Evolutionary conservation across 1,140 invertebrate species (phyloP).

Genomic region (Panagrolaimus sp.): DNA sequence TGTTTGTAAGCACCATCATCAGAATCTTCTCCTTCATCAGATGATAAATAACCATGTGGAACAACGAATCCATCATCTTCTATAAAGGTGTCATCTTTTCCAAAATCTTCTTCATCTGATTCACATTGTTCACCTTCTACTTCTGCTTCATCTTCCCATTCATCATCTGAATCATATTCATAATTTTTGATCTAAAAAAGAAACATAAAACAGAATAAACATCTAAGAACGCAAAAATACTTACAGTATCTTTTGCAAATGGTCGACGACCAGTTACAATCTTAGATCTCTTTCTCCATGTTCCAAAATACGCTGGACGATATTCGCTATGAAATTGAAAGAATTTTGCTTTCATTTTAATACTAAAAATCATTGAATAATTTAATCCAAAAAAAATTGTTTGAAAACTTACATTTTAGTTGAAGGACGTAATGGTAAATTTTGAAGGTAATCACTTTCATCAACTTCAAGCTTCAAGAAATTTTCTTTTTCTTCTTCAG

Average conservation of each 20-base stretch:
- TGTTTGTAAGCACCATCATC: constrained; percentile 61
- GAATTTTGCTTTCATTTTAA: constrained; percentile 68
- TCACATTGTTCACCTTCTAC: constrained; percentile 66
- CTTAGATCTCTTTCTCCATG: constrained; percentile 77
- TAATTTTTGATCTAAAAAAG: constrained; percentile 71
- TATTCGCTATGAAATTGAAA: constrained; percentile 83
- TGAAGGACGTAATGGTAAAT: not conserved
- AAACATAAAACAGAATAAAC: constrained; percentile 17
- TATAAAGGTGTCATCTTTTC: constrained; percentile 65
- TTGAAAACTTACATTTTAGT: not conserved
- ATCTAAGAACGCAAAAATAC: constrained; percentile 5
- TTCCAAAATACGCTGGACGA: constrained; percentile 89
- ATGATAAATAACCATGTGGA: constrained; percentile 86
- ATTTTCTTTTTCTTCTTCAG: constrained; percentile 15
- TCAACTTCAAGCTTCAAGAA: not conserved
- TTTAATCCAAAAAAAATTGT: too few species aligned
- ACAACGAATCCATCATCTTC: constrained; percentile 83
- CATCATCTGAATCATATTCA: constrained; percentile 89
- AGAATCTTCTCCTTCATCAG: constrained; percentile 72
- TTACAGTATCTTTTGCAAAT: constrained; percentile 67
- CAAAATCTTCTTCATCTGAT: constrained; percentile 64
- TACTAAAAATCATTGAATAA: not conserved
- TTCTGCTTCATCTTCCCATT: constrained; percentile 98
- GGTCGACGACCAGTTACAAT: constrained; percentile 70
- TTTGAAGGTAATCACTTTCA: constrained; percentile 1